Conservation (phyloP, 92 coral and sea anemone species). For the Actinostola sp. region DNA sequence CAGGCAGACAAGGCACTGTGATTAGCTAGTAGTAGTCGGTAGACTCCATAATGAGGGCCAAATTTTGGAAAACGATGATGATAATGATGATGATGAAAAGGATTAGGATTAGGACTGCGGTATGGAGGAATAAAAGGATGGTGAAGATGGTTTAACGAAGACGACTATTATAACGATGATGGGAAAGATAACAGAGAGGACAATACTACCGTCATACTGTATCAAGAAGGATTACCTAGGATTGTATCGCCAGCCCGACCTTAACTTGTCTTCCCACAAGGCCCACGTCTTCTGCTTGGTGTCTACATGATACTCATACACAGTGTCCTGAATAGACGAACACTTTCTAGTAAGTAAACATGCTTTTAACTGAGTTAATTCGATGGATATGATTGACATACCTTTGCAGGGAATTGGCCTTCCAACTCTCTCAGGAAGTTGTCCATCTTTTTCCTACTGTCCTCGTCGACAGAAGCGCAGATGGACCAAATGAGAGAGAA, state of each 20-base stretch:
- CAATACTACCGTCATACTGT: no score
- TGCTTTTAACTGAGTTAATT: no score
- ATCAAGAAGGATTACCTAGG: slow-evolving; percentile 70
- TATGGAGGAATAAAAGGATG: no score
- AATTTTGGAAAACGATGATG: no score
- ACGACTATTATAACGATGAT: not conserved
- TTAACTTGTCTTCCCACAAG: slow-evolving; percentile 96
- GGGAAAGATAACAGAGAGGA: no score
- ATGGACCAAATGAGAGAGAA: slow-evolving; percentile 98
- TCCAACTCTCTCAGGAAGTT: slow-evolving; percentile 96
- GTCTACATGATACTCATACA: slow-evolving; percentile 97
- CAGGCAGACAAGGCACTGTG: no score
- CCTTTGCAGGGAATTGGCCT: slow-evolving; percentile 99
- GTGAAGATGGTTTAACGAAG: no score
- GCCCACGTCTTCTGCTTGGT: slow-evolving; percentile 97
- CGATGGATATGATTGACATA: no score
- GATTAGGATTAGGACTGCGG: no score
- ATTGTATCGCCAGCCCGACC: slow-evolving; percentile 97
- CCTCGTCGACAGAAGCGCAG: slow-evolving; percentile 98
- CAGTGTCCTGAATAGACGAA: slow-evolving; percentile 75
- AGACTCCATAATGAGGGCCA: no score
- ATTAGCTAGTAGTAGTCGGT: no score
- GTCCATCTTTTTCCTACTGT: slow-evolving; percentile 99
- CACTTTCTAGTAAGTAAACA: not conserved
- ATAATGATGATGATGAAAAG: no score